Base-by-base conservation (phyloP, 2,113 vertebrate species). In the Misgurnus anguillicaudatus region DNA sequence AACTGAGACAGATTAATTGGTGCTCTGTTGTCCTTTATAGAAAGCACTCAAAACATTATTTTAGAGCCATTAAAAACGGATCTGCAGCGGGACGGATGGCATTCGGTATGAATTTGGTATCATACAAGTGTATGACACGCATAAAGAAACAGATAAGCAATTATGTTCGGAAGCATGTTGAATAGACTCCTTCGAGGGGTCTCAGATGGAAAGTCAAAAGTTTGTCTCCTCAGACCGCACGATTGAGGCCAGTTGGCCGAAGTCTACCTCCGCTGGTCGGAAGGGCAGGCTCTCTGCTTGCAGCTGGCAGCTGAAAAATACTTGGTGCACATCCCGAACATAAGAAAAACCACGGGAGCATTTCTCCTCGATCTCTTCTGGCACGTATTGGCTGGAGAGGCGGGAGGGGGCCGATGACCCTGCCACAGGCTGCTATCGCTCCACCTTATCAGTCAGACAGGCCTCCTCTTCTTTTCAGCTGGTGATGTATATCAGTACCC, bases 11-110 rank as follows among this genome's bases (percentile, higher is more conserved):
- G 77, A 80, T 84, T 81, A 76, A 85, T 74, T 47, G 24, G 64
- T 17, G 19, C 45, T 58, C 64, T 62, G 75, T 79, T 81, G 68
- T 82, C 51, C 75, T 82, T 86, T 82, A 80, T 57, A 69, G 63
- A 63, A 81, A 79, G 78, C 71, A 79, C 78, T 79, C 63, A 42
- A 79, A 82, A 79, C 51, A 77, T 83, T 76, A 82, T 83, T 80
- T 78, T 36, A 42, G 55, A 65, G 48, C 10, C 65, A 57, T 79
- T 68, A 79, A 77, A 78, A 81, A 13, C 5, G 14, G 24, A 64
- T 66, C 61, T 63, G 36, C 4, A 19, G 75, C n/a, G 63, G 17
- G 61, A 16, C 70, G 68, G 72, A 85, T 68, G 51, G 67, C 47
- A 77, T 13, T 66, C 36, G 66, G 75, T 51, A 13, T 31, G 24